Percentiles rank a stretch among this genome's conserved stretches.
These are phyloP conservation scores for Archips xylosteana DNA, from an alignment of 2,888 invertebrate genomes.

Conservation along the genomic window DNA sequence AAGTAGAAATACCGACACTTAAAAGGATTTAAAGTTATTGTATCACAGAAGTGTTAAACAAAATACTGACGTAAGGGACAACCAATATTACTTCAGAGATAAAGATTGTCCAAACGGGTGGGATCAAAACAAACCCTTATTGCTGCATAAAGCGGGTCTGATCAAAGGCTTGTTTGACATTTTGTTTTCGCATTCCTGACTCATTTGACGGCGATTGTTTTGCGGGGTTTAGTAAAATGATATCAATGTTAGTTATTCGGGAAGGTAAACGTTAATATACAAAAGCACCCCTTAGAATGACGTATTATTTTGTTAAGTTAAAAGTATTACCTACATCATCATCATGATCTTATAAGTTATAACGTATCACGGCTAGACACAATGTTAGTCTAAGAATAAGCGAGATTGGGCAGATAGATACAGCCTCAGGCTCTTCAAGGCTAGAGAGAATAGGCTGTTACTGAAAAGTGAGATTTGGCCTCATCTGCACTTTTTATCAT, in stretches of 20 bases:
- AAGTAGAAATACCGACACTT: too few species aligned
- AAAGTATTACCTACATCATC: too few species aligned
- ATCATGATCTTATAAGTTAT: too few species aligned
- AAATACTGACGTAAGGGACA: not conserved
- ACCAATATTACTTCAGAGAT: not conserved
- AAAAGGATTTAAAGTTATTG: not conserved
- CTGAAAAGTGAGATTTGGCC: too few species aligned
- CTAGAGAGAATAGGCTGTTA: too few species aligned
- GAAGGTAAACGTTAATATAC: not conserved
- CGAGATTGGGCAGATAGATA: too few species aligned
- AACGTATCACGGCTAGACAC: too few species aligned
- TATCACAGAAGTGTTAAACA: not conserved
- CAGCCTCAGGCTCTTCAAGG: too few species aligned
- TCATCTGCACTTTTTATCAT: too few species aligned
- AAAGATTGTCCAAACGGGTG: constrained; percentile 8
- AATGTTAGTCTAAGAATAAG: too few species aligned
- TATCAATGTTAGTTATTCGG: not conserved
- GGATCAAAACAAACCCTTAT: constrained; percentile 7
- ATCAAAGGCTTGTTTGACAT: constrained; percentile 34
- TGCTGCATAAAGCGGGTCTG: constrained; percentile 13
- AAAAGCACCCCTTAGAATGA: too few species aligned
- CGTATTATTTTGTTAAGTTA: too few species aligned
- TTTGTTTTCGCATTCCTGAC: constrained; percentile 21
- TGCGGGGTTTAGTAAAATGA: constrained; percentile 1
- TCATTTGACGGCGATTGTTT: constrained; percentile 5